Percentiles rank a stretch among this genome's conserved stretches.
phyloP scores from a whole-genome alignment of 2,113 vertebrate genomes.

The Rhinoptilus africanus region DNA sequence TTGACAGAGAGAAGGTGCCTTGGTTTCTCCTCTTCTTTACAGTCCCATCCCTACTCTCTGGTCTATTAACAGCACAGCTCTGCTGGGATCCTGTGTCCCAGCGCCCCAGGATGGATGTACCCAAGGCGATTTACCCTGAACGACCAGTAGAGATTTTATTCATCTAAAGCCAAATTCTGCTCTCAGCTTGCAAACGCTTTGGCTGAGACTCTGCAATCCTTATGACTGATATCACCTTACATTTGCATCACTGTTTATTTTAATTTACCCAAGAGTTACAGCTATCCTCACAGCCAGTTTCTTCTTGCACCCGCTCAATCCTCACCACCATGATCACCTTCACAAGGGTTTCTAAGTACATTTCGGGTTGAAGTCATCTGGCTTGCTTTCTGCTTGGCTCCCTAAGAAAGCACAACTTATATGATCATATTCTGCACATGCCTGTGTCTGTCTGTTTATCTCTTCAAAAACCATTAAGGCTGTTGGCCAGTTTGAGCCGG shows the following conservation, averaged over 20 bases:
- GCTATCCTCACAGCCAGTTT: background rate
- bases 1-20: background rate
- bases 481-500: background rate
- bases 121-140: background rate
- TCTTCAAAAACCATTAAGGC: background rate
- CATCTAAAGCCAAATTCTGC: background rate
- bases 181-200: background rate
- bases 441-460: background rate
- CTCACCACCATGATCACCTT: background rate
- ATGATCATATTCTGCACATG: background rate
- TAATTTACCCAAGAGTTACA: background rate
- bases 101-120: background rate
- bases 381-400: background rate
- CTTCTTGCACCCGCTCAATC: background rate
- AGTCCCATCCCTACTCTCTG: background rate
- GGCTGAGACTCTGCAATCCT: background rate
- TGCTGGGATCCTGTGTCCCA: background rate
- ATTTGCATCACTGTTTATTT: background rate
- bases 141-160: background rate
- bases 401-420: background rate
- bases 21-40: background rate
- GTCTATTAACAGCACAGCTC: background rate
- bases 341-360: background rate
- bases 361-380: background rate
- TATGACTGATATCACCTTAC: background rate